Conservation (phyloP, 1,140 invertebrate genomes). For the Globodera ellingtonae region DNA sequence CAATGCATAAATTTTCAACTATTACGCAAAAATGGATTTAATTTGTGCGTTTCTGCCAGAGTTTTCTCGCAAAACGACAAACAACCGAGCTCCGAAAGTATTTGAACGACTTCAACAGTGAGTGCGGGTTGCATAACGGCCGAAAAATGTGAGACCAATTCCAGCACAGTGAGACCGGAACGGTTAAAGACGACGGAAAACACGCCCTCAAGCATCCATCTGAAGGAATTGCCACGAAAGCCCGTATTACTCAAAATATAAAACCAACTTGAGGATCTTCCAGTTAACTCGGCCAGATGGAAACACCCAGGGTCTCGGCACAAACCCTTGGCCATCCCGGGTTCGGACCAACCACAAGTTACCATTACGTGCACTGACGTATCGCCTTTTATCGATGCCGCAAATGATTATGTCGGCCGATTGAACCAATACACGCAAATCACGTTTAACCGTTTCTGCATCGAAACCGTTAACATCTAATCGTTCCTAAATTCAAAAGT, state of each 20-base stretch:
- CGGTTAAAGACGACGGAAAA: constrained; percentile 27
- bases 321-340: constrained; percentile 26
- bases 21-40: constrained; percentile 29
- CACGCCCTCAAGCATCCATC: constrained; percentile 44
- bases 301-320: constrained; percentile 36
- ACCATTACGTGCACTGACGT: constrained; percentile 25
- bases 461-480: constrained; percentile 9
- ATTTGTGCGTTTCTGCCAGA: constrained; percentile 18
- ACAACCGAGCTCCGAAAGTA: constrained; percentile 38
- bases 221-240: constrained; percentile 1
- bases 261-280: constrained; percentile 25
- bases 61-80: constrained; percentile 26
- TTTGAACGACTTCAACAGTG: constrained; percentile 27
- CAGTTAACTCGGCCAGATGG: constrained; percentile 40
- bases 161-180: constrained; percentile 34
- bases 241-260: background rate
- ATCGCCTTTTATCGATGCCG: constrained; percentile 31
- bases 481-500: constrained; percentile 6
- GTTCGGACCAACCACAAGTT: constrained; percentile 23
- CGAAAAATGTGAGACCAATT: constrained; percentile 22
- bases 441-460: constrained; percentile 8
- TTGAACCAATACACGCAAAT: constrained; percentile 3
- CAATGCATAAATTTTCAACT: background rate
- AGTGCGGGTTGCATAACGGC: constrained; percentile 35
- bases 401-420: constrained; percentile 25